phyloP scores from a whole-genome alignment of 2,113 vertebrate species.

The Dipodomys spectabilis region DNA sequence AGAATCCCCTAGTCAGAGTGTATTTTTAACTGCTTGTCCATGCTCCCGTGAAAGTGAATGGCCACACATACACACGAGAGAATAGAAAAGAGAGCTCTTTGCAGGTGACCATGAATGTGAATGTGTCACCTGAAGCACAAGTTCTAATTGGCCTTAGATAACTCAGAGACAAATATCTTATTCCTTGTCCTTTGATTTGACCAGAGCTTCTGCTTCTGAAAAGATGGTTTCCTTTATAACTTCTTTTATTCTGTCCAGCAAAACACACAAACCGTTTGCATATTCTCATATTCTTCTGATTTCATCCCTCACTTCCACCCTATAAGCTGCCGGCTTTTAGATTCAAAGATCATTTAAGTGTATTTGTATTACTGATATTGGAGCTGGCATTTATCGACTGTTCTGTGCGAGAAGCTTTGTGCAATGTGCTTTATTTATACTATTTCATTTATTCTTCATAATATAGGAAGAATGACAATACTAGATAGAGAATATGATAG shows the following conservation, averaged over 20 bases:
- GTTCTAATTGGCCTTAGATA: background rate
- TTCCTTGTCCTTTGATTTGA: background rate
- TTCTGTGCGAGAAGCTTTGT: background rate
- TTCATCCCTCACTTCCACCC: background rate
- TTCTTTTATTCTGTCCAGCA: background rate
- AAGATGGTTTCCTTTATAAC: background rate
- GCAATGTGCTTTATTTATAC: background rate
- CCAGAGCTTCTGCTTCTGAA: constrained; percentile 2
- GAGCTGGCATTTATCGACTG: background rate
- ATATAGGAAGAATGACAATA: background rate
- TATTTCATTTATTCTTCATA: constrained; percentile 16
- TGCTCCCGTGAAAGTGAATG: background rate
- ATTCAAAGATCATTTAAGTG: background rate
- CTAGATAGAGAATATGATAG: background rate
- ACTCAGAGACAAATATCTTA: background rate
- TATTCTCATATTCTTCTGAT: constrained; percentile 18
- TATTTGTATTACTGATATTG: background rate
- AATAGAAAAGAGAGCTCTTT: background rate
- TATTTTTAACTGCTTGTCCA: background rate
- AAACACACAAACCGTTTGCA: background rate
- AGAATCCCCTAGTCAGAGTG: background rate
- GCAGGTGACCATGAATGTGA: background rate
- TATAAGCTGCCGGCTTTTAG: background rate
- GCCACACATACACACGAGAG: background rate
- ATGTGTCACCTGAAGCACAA: background rate